A percentile compares a stretch with the other conserved stretches of the same genome.
phyloP scores from a whole-genome alignment of 2,797 vertebrate genomes.

The Pempheris klunzingeri region DNA sequence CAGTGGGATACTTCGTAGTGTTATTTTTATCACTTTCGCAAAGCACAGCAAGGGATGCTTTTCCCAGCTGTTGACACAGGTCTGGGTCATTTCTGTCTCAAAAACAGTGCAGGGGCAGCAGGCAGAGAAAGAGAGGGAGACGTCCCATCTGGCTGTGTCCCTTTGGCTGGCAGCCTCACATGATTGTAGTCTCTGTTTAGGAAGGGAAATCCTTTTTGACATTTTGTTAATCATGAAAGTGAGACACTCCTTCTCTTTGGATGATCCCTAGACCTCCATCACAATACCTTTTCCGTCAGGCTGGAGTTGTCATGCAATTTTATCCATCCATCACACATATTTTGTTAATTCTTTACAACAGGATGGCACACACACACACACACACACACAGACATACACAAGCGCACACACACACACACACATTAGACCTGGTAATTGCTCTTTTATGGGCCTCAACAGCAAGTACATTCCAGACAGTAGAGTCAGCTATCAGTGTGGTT shows the following conservation, averaged over 20 bases:
- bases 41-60: conserved; percentile 77
- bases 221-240: conserved; percentile 83
- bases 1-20: conserved; percentile 66
- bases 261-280: conserved; percentile 79
- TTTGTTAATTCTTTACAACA: conserved; percentile 65
- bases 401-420: conserved; percentile 27
- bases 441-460: conserved; percentile 39
- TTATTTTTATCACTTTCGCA: conserved; percentile 86
- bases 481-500: conserved; percentile 42
- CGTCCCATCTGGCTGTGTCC: conserved; percentile 59
- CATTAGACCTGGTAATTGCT: conserved; percentile 37
- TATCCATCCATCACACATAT: conserved; percentile 78
- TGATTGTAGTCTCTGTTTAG: conserved; percentile 79
- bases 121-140: conserved; percentile 45
- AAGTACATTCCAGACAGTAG: conserved; percentile 59
- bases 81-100: conserved; percentile 70
- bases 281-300: conserved; percentile 80
- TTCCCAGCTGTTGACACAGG: conserved; percentile 84
- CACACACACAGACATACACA: conserved; percentile 8
- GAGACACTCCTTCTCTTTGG: conserved; percentile 77
- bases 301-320: conserved; percentile 72
- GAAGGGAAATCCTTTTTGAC: conserved; percentile 83
- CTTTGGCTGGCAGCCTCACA: conserved; percentile 60
- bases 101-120: conserved; percentile 58
- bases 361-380: conserved; percentile 51